Percentiles rank a stretch among this genome's conserved stretches.
These are phyloP conservation scores for Sarotherodon lohbergeri DNA, from an alignment of 2,113 vertebrate genomes.

Conservation along the genomic window DNA sequence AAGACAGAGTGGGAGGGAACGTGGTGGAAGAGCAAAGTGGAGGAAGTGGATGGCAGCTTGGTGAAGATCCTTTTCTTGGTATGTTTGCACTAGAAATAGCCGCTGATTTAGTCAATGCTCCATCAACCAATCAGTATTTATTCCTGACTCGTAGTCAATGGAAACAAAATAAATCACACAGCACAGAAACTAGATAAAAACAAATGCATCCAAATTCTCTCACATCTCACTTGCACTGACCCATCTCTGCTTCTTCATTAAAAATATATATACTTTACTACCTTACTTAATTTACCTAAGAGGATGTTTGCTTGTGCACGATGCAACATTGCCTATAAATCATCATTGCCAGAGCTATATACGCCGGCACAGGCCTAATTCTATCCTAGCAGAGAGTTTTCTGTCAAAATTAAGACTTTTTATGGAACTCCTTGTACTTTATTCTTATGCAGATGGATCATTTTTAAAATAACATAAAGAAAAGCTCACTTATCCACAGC, in stretches of 20 bases:
- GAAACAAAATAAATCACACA: not conserved
- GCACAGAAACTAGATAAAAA: not conserved
- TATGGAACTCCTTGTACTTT: no score
- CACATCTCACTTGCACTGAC: not conserved
- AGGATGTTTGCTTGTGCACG: not conserved
- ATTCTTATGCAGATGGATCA: no score
- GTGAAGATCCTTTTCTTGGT: conserved; percentile 98
- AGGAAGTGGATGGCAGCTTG: conserved; percentile 95
- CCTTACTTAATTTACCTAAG: not conserved
- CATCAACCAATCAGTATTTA: not conserved
- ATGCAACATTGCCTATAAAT: not conserved
- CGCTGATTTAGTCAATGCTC: not conserved
- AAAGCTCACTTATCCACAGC: no score
- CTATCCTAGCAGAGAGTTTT: not conserved
- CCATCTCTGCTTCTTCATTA: not conserved
- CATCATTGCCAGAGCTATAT: not conserved
- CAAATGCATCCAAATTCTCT: not conserved
- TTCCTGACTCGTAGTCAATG: not conserved
- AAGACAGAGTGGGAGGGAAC: conserved; percentile 99
- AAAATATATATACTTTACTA: not conserved
- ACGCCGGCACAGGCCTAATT: not conserved
- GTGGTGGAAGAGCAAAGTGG: conserved; percentile 97
- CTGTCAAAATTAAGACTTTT: no score
- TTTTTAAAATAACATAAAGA: no score
- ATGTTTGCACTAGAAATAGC: conserved; percentile 8